These are phyloP conservation scores for Jacana jacana DNA, from an alignment of 2,113 vertebrate genomes.

Conservation along the genomic window DNA sequence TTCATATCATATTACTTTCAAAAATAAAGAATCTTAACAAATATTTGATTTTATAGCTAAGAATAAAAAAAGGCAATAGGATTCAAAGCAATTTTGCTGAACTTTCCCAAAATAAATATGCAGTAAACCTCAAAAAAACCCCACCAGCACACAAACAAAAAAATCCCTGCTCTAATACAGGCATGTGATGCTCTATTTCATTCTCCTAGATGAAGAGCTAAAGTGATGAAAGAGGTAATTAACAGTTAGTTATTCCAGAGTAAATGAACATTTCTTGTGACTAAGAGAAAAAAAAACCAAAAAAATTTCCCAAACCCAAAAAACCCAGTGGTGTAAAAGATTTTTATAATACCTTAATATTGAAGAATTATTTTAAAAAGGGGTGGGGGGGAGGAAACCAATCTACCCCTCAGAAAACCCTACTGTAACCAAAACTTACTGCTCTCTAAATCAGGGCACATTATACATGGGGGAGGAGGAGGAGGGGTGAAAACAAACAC, in stretches of 20 bases:
- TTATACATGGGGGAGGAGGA: not conserved
- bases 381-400: fast-evolving
- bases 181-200: not conserved
- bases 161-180: not conserved
- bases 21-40: not conserved
- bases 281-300: not conserved
- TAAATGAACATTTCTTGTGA: not conserved
- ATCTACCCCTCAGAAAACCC: not conserved
- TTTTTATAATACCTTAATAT: not conserved
- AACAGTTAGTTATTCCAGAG: conserved; percentile 21
- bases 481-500: not conserved
- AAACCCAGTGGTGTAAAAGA: not conserved
- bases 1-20: not conserved
- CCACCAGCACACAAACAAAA: not conserved
- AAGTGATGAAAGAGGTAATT: conserved; percentile 38
- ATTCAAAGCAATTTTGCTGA: not conserved
- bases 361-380: not conserved
- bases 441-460: not conserved
- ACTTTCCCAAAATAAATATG: not conserved
- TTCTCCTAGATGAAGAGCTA: not conserved
- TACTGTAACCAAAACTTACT: not conserved
- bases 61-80: not conserved
- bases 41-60: not conserved
- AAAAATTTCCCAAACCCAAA: no score
- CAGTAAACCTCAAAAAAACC: not conserved